phyloP scores from a whole-genome alignment of 2,888 invertebrate genomes.

The Leptopilina drosophilae region DNA sequence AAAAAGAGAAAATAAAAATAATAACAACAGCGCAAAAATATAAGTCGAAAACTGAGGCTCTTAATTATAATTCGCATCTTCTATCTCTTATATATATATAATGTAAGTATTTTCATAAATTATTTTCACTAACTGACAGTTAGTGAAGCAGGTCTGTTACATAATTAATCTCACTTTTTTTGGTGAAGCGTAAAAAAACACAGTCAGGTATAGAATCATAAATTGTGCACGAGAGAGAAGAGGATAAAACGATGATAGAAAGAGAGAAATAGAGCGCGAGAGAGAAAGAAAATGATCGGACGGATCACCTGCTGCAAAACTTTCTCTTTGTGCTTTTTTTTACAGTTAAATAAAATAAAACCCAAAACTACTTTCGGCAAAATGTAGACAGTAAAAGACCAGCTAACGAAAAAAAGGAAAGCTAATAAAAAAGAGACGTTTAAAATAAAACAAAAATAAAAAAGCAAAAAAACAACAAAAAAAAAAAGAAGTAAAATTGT shows the following conservation, averaged over 20 bases:
- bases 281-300: constrained; percentile 12
- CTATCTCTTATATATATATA: not conserved
- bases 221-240: constrained; percentile 22
- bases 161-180: constrained; percentile 42
- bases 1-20: no score
- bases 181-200: constrained; percentile 43
- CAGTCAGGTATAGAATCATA: constrained; percentile 31
- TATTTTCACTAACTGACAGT: constrained; percentile 19
- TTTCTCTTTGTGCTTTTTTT: constrained; percentile 1
- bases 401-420: constrained; percentile 6
- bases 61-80: constrained; percentile 1
- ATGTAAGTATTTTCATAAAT: constrained; percentile 32
- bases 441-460: not conserved
- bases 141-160: constrained; percentile 27
- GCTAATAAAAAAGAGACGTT: not conserved
- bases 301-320: constrained; percentile 14
- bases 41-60: constrained; percentile 7
- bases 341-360: constrained; percentile 5
- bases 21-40: not conserved
- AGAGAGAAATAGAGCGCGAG: not conserved
- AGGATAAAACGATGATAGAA: not conserved
- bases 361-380: constrained; percentile 3
- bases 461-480: not conserved
- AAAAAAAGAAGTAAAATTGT: constrained; percentile 3
- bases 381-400: not conserved